A percentile compares a stretch with the other conserved stretches of the same genome.
phyloP scores from a whole-genome alignment of 2,888 invertebrate genomes.

The Lasioglossum lativentre region DNA sequence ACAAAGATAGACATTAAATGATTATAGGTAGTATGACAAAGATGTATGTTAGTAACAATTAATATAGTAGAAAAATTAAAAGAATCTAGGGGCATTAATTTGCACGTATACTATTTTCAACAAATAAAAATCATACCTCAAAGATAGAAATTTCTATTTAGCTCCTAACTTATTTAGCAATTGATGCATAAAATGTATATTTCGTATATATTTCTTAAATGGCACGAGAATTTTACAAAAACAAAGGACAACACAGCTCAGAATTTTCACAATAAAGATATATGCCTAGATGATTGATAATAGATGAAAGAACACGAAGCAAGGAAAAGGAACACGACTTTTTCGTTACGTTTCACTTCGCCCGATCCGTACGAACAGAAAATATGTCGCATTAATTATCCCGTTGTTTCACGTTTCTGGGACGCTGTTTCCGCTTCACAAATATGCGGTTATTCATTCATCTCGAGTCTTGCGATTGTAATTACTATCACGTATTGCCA shows the following conservation, averaged over 20 bases:
- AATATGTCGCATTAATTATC: neutral
- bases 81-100: too few species aligned
- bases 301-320: neutral
- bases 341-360: neutral
- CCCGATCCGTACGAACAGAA: neutral
- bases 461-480: conserved; percentile 38
- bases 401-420: conserved; percentile 48
- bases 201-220: too few species aligned
- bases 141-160: too few species aligned
- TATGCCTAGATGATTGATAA: neutral
- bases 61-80: too few species aligned
- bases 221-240: too few species aligned
- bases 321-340: neutral
- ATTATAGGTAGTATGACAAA: too few species aligned
- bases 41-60: too few species aligned
- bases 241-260: neutral
- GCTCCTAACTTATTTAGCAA: too few species aligned
- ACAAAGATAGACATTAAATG: neutral
- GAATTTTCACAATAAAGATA: neutral
- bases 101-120: too few species aligned
- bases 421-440: conserved; percentile 57
- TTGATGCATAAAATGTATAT: too few species aligned
- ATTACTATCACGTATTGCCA: conserved; percentile 55
- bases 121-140: too few species aligned
- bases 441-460: conserved; percentile 55